A percentile compares a stretch with the other conserved stretches of the same genome.
phyloP scores from a whole-genome alignment of 2,797 vertebrate genomes.

The Chelonia mydas region DNA sequence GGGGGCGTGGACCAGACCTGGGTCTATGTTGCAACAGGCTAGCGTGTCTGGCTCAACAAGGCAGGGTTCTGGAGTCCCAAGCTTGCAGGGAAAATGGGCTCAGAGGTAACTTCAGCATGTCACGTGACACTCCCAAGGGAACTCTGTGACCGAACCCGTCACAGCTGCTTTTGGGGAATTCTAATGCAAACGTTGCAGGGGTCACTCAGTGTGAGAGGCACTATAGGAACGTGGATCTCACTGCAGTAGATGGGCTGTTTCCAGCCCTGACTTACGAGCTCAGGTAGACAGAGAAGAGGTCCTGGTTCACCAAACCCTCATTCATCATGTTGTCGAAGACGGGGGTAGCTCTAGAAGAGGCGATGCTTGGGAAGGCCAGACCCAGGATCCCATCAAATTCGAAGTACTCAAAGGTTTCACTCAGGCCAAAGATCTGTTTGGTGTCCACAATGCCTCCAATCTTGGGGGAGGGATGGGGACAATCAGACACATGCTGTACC shows the following conservation, averaged over 20 bases:
- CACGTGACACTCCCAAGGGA: too few relatives aligned
- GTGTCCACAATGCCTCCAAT: slow-evolving; percentile 45
- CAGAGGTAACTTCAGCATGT: too few relatives aligned
- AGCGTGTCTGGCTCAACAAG: too few relatives aligned
- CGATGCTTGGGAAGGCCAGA: slow-evolving; percentile 67
- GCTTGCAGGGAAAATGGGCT: too few relatives aligned
- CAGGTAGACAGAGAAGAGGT: slow-evolving; percentile 76
- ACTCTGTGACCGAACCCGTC: too few relatives aligned
- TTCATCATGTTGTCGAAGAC: slow-evolving; percentile 78
- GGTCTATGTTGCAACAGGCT: too few relatives aligned
- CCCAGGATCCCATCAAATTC: slow-evolving; percentile 74
- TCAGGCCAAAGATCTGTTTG: slow-evolving; percentile 77
- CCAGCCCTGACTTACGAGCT: slow-evolving; percentile 52
- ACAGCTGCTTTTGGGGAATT: neutral
- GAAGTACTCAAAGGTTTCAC: slow-evolving; percentile 72
- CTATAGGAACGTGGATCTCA: neutral
- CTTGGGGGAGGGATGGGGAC: neutral
- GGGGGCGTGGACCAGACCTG: too few relatives aligned
- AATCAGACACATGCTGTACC: neutral
- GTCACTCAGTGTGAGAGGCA: neutral
- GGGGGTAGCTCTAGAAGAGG: slow-evolving; percentile 64
- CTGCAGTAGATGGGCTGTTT: neutral
- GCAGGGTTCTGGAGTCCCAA: too few relatives aligned
- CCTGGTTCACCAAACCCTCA: slow-evolving; percentile 65
- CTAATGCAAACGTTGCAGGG: neutral